Evolutionary conservation across 2,888 invertebrate species (phyloP).

Genomic region (Charanyca ferruginea): DNA sequence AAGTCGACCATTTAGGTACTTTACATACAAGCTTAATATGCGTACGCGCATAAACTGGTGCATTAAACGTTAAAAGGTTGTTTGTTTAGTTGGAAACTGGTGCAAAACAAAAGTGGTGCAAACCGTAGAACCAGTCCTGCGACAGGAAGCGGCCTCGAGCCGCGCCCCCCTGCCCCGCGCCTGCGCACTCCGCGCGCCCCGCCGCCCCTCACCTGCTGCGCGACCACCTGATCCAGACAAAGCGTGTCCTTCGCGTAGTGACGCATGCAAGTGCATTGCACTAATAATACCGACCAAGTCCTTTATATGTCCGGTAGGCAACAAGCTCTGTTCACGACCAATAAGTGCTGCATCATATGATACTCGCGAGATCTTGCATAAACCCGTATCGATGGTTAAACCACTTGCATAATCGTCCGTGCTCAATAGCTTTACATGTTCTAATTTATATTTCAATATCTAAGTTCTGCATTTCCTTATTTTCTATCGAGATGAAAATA

Average conservation of each 20-base stretch:
- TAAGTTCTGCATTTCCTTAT: conserved; percentile 51
- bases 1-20: conserved; percentile 50
- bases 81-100: conserved; percentile 86
- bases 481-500: conserved; percentile 49
- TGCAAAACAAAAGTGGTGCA: conserved; percentile 88
- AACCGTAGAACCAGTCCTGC: conserved; percentile 88
- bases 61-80: conserved; percentile 81
- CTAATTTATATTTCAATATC: conserved; percentile 57
- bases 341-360: conserved; percentile 48
- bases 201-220: conserved; percentile 68
- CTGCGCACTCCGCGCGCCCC: conserved; percentile 48
- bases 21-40: conserved; percentile 48
- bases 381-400: conserved; percentile 44
- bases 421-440: conserved; percentile 40
- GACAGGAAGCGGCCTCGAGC: conserved; percentile 89
- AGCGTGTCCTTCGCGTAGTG: conserved; percentile 88
- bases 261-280: conserved; percentile 90
- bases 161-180: conserved; percentile 61
- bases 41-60: conserved; percentile 59
- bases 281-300: conserved; percentile 82
- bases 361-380: conserved; percentile 52
- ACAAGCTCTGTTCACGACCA: conserved; percentile 64
- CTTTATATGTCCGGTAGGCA: conserved; percentile 85
- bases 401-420: conserved; percentile 48
- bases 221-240: conserved; percentile 89